Percentiles rank a stretch among this genome's conserved stretches.
phyloP scores from a whole-genome alignment of 1,140 invertebrate genomes.

The Drosophila grimshawi region DNA sequence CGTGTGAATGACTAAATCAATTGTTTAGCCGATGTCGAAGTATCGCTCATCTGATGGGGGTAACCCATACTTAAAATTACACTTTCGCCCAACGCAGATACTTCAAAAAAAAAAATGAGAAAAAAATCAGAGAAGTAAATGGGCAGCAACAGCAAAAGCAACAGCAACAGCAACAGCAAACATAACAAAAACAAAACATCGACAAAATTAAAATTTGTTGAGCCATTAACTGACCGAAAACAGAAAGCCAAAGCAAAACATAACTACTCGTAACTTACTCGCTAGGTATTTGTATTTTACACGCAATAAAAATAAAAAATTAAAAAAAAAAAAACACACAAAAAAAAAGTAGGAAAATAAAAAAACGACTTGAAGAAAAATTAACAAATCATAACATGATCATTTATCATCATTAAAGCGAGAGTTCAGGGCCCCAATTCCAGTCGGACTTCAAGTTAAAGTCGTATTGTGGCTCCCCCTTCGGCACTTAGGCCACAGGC shows the following conservation, averaged over 20 bases:
- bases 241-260: slow-evolving; percentile 36
- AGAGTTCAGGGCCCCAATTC: slow-evolving; percentile 22
- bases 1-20: slow-evolving; percentile 30
- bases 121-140: neutral
- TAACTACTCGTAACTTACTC: slow-evolving; percentile 49
- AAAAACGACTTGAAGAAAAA: slow-evolving; percentile 62
- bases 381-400: slow-evolving; percentile 82
- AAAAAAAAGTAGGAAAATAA: neutral
- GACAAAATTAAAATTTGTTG: slow-evolving; percentile 31
- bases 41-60: neutral
- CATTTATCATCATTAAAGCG: slow-evolving; percentile 81
- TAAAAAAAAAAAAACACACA: too few species aligned
- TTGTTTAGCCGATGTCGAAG: slow-evolving; percentile 2
- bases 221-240: slow-evolving; percentile 59
- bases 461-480: slow-evolving; percentile 25
- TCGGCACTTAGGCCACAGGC: slow-evolving; percentile 40
- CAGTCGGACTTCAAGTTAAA: slow-evolving; percentile 10
- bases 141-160: neutral
- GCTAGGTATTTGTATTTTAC: slow-evolving; percentile 48
- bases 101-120: neutral
- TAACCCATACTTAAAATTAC: slow-evolving; percentile 71
- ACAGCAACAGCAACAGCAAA: slow-evolving; percentile 10
- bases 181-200: slow-evolving; percentile 8
- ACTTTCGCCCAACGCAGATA: slow-evolving; percentile 55
- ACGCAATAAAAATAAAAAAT: slow-evolving; percentile 62